Conservation (phyloP, 2,113 vertebrate species). For the Junco hyemalis region DNA sequence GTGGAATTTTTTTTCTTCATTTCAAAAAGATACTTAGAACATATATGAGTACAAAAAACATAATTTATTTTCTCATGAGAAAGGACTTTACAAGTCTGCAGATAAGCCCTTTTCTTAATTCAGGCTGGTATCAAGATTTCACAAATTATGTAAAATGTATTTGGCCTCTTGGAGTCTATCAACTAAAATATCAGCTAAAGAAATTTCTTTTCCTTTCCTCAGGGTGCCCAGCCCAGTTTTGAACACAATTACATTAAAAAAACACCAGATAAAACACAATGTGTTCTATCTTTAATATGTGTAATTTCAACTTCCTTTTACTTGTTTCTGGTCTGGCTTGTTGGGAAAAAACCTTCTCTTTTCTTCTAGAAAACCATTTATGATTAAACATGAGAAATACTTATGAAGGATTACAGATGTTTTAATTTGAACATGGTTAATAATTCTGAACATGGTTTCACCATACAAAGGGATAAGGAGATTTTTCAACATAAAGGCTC, state of each 20-base stretch:
- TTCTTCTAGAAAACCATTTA: neutral
- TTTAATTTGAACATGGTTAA: neutral
- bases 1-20: neutral
- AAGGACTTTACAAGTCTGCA: neutral
- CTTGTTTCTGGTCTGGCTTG: neutral
- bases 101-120: neutral
- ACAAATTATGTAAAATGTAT: neutral
- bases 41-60: neutral
- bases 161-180: constrained; percentile 27
- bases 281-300: neutral
- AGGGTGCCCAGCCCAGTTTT: neutral
- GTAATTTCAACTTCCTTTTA: neutral
- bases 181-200: constrained; percentile 13
- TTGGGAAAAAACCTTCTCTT: neutral
- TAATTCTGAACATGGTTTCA: neutral
- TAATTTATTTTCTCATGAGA: neutral
- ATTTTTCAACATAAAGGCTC: neutral
- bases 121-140: neutral
- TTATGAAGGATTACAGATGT: neutral
- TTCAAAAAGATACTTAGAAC: neutral
- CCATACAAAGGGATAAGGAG: neutral
- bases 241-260: neutral
- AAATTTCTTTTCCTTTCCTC: neutral
- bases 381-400: neutral
- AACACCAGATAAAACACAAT: neutral